These are phyloP conservation scores for Agrilus mali DNA, from an alignment of 2,888 invertebrate genomes.

Conservation along the genomic window DNA sequence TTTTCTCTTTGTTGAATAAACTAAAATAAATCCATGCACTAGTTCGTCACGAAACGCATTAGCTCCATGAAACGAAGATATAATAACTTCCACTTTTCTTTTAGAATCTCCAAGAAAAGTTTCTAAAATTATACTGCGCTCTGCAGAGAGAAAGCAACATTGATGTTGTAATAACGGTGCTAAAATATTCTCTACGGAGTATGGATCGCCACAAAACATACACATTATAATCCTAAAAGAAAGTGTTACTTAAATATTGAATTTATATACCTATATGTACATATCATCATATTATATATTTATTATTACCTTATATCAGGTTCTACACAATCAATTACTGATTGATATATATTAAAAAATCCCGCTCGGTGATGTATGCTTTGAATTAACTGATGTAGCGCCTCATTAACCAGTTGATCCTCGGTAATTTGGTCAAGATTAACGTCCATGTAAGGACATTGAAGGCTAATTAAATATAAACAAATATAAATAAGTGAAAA, in stretches of 20 bases:
- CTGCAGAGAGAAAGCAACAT: constrained; percentile 73
- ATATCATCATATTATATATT: background rate
- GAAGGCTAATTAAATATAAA: constrained; percentile 43
- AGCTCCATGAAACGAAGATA: constrained; percentile 90
- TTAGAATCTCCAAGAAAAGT: constrained; percentile 86
- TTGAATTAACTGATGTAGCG: constrained; percentile 60
- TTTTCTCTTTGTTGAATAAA: constrained; percentile 89
- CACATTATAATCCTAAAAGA: constrained; percentile 76
- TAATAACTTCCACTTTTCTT: constrained; percentile 75
- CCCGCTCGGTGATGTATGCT: constrained; percentile 69
- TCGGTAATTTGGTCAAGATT: constrained; percentile 53
- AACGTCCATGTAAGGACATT: constrained; percentile 77
- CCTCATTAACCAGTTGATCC: constrained; percentile 54
- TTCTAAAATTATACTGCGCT: constrained; percentile 80
- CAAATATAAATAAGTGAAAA: background rate
- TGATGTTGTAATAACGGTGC: constrained; percentile 79
- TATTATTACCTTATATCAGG: constrained; percentile 62
- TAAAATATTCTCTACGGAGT: constrained; percentile 78
- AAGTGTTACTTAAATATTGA: constrained; percentile 8
- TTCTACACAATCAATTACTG: constrained; percentile 66
- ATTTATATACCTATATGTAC: background rate
- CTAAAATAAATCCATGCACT: constrained; percentile 89
- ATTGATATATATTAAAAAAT: constrained; percentile 57
- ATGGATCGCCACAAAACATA: constrained; percentile 93
- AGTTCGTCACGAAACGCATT: constrained; percentile 84